These are phyloP conservation scores for Anarhynchus alexandrinus DNA, from an alignment of 2,113 vertebrate species.

Conservation along the genomic window DNA sequence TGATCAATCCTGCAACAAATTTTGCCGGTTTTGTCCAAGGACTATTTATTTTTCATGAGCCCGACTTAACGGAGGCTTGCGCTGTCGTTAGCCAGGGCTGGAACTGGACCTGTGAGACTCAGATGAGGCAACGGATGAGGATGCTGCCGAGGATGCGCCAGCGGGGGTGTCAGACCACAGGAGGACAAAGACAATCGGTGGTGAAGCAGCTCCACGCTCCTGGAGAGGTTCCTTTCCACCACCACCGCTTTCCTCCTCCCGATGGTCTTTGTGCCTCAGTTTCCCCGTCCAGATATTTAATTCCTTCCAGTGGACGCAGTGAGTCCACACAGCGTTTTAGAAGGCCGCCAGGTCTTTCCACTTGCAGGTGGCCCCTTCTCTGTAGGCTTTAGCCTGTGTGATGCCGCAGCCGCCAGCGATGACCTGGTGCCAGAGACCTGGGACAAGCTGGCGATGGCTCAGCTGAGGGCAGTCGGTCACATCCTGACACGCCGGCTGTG, in stretches of 20 bases:
- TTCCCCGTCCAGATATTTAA: background rate
- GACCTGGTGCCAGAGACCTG: background rate
- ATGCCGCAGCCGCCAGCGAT: background rate
- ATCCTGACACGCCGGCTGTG: background rate
- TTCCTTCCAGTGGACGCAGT: background rate
- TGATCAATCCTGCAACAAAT: background rate
- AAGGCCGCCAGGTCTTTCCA: background rate
- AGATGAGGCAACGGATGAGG: background rate
- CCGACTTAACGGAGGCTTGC: background rate
- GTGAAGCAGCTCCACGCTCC: background rate
- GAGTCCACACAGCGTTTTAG: background rate
- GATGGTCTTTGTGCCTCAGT: background rate
- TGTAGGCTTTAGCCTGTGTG: background rate
- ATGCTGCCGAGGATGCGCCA: background rate
- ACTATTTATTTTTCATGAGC: background rate
- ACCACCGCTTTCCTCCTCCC: background rate
- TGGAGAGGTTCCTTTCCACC: background rate
- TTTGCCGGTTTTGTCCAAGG: background rate
- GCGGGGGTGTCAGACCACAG: background rate
- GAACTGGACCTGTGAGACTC: background rate
- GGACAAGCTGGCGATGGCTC: background rate
- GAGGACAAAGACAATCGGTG: fast-evolving
- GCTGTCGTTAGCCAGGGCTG: background rate
- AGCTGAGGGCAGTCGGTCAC: background rate
- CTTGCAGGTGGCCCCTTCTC: background rate